Evolutionary conservation across 2,113 vertebrate genomes (phyloP).

Genomic region (Pristiophorus japonicus): DNA sequence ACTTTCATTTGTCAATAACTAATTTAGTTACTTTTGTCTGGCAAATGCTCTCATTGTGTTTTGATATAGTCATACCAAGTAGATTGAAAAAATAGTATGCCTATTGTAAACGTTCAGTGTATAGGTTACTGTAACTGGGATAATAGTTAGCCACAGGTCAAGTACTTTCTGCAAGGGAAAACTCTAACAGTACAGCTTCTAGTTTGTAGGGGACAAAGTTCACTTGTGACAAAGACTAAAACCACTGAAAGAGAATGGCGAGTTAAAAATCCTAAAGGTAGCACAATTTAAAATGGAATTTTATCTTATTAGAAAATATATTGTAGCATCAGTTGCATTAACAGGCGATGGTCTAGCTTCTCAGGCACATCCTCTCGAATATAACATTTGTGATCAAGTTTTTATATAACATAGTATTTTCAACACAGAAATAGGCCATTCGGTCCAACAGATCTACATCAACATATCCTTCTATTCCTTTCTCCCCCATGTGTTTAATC

Average conservation of each 20-base stretch:
- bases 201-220: too few relatives aligned
- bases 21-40: too few relatives aligned
- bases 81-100: not conserved
- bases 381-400: not conserved
- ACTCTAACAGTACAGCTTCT: too few relatives aligned
- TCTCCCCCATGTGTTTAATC: not conserved
- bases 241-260: too few relatives aligned
- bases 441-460: too few relatives aligned
- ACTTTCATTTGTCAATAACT: not conserved
- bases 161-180: too few relatives aligned
- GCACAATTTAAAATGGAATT: too few relatives aligned
- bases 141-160: too few relatives aligned
- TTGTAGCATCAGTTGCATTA: not conserved
- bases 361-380: not conserved
- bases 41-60: not conserved
- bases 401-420: not conserved
- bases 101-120: not conserved
- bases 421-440: too few relatives aligned
- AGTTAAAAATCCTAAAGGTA: too few relatives aligned
- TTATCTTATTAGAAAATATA: not conserved
- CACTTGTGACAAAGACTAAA: too few relatives aligned
- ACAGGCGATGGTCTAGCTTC: not conserved
- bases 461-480: not conserved
- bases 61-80: not conserved
- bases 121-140: too few relatives aligned